Percentiles rank a stretch among this genome's conserved stretches.
Evolutionary conservation across 1,140 invertebrate species (phyloP).

Genomic region (Penaeus indicus): DNA sequence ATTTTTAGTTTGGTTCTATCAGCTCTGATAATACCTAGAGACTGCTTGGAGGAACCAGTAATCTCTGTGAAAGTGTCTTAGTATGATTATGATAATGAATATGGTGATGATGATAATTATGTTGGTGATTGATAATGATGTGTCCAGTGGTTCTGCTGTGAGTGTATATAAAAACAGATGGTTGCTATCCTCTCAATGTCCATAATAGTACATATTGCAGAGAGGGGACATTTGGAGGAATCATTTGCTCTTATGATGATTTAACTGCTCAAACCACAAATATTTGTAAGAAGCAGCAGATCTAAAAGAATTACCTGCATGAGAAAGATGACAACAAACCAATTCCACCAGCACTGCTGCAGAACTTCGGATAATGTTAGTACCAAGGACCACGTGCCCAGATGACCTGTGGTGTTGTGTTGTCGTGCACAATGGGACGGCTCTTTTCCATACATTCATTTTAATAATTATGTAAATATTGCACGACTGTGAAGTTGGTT

Average conservation of each 20-base stretch:
- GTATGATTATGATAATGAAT: constrained; percentile 50
- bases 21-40: constrained; percentile 57
- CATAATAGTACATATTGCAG: constrained; percentile 53
- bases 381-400: constrained; percentile 45
- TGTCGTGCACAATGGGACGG: constrained; percentile 46
- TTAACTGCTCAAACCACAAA: constrained; percentile 60
- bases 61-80: constrained; percentile 62
- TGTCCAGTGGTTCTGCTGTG: constrained; percentile 49
- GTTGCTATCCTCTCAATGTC: constrained; percentile 50
- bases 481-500: constrained; percentile 55
- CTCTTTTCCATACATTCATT: constrained; percentile 41
- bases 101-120: no score
- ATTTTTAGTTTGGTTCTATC: constrained; percentile 57
- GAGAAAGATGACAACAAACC: constrained; percentile 36
- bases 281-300: constrained; percentile 49
- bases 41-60: constrained; percentile 58
- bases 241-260: constrained; percentile 42
- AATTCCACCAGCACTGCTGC: constrained; percentile 48
- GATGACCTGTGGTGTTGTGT: constrained; percentile 44
- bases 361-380: constrained; percentile 35
- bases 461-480: constrained; percentile 60
- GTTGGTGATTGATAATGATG: no score
- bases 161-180: constrained; percentile 49
- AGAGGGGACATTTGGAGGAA: constrained; percentile 41
- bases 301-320: constrained; percentile 28